Evolutionary conservation across 2,113 vertebrate species (phyloP).

Genomic region (Neodontobutis hainanensis): DNA sequence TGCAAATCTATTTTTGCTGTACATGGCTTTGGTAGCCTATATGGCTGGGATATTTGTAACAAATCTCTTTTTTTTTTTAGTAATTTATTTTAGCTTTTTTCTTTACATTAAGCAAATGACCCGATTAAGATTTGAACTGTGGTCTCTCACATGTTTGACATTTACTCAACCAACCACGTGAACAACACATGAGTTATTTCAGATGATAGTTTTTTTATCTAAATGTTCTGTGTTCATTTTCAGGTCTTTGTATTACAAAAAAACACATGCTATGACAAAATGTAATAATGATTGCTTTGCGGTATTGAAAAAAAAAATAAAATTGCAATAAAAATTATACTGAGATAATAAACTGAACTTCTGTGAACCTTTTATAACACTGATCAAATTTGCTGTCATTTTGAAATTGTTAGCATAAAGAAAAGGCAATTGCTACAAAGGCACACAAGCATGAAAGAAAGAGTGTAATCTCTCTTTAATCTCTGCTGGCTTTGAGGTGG

Average conservation of each 20-base stretch:
- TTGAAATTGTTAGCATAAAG: constrained; percentile 29
- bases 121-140: too few relatives aligned
- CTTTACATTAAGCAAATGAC: too few relatives aligned
- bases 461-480: constrained; percentile 51
- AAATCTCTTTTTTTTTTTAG: constrained; percentile 16
- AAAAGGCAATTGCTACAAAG: constrained; percentile 35
- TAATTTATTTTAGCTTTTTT: too few relatives aligned
- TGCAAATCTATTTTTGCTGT: constrained; percentile 50
- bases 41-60: constrained; percentile 48
- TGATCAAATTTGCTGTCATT: constrained; percentile 21
- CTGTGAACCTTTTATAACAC: constrained; percentile 15
- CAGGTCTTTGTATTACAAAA: not conserved
- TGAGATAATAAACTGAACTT: constrained; percentile 8
- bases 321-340: not conserved
- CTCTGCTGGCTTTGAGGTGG: constrained; percentile 52
- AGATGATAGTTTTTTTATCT: too few relatives aligned
- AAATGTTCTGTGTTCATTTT: too few relatives aligned
- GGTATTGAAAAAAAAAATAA: not conserved
- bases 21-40: constrained; percentile 63
- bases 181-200: too few relatives aligned
- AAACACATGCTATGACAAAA: not conserved
- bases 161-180: too few relatives aligned
- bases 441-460: constrained; percentile 41
- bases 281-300: not conserved
- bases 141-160: too few relatives aligned